Percentiles rank a stretch among this genome's conserved stretches.
phyloP scores from a whole-genome alignment of 2,113 vertebrate species.

The Numenius arquata region DNA sequence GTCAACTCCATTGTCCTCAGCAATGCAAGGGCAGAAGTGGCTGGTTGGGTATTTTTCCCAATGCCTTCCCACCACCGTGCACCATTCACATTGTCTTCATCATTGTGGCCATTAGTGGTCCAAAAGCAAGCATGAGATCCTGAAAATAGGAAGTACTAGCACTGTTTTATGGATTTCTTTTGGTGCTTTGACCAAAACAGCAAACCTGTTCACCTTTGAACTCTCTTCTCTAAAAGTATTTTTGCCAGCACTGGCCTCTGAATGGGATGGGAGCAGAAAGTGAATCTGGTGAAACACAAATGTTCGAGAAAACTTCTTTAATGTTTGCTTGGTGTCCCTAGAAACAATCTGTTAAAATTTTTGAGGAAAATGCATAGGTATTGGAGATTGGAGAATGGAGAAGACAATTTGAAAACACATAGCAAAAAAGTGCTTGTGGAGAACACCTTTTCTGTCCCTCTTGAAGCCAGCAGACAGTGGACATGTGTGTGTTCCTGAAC shows the following conservation, averaged over 20 bases:
- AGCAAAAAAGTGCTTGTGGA: background rate
- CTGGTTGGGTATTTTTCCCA: background rate
- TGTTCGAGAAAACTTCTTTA: background rate
- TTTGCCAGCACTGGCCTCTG: background rate
- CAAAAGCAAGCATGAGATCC: background rate
- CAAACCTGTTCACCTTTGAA: background rate
- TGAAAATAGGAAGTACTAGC: background rate
- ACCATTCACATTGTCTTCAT: background rate
- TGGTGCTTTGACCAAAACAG: background rate
- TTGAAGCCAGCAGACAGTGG: background rate
- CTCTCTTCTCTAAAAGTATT: background rate
- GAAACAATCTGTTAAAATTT: background rate
- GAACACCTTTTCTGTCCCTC: background rate
- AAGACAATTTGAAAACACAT: background rate
- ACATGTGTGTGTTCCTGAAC: rapidly evolving
- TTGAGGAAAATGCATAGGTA: background rate
- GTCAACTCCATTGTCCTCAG: background rate
- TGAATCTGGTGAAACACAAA: background rate
- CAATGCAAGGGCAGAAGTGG: background rate
- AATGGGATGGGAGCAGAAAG: background rate
- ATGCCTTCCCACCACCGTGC: background rate
- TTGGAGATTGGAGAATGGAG: background rate
- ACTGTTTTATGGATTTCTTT: background rate
- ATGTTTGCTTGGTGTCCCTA: background rate
- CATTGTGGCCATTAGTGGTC: background rate